Percentiles rank a stretch among this genome's conserved stretches.
Conservation (phyloP, 2,888 invertebrate genomes). For the Diloba caeruleocephala region DNA sequence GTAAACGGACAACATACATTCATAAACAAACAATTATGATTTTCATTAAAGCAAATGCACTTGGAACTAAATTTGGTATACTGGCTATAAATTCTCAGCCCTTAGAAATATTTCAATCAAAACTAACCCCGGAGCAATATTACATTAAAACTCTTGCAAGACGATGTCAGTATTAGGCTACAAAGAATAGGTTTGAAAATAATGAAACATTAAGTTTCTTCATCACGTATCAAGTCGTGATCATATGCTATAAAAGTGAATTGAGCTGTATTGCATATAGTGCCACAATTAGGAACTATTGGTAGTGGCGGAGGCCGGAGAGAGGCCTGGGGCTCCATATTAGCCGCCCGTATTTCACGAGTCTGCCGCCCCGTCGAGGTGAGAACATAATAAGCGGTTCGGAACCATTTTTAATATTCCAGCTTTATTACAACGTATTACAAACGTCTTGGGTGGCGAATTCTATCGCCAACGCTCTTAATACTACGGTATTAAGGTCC, state of each 20-base stretch:
- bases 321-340: constrained; percentile 72
- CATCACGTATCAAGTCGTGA: constrained; percentile 50
- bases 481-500: constrained; percentile 83
- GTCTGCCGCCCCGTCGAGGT: constrained; percentile 84
- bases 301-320: constrained; percentile 60
- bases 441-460: constrained; percentile 89
- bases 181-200: constrained; percentile 18
- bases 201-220: constrained; percentile 36
- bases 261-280: constrained; percentile 63
- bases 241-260: constrained; percentile 50
- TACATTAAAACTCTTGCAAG: constrained; percentile 4
- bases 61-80: too few relatives aligned
- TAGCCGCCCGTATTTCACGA: constrained; percentile 86
- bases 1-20: constrained; percentile 22
- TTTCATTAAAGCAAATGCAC: too few relatives aligned
- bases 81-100: too few relatives aligned
- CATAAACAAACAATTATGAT: constrained; percentile 4
- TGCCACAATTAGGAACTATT: constrained; percentile 77
- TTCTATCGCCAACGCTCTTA: constrained; percentile 88
- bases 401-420: constrained; percentile 88
- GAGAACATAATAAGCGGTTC: constrained; percentile 89
- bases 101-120: not conserved
- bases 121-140: constrained; percentile 1
- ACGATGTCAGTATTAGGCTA: constrained; percentile 16
- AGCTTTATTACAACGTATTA: constrained; percentile 88